Evolutionary conservation across 2,888 invertebrate genomes (phyloP), one percentile per base, ranked within the genome.

Genomic region (Meandrusa payeni): DNA sequence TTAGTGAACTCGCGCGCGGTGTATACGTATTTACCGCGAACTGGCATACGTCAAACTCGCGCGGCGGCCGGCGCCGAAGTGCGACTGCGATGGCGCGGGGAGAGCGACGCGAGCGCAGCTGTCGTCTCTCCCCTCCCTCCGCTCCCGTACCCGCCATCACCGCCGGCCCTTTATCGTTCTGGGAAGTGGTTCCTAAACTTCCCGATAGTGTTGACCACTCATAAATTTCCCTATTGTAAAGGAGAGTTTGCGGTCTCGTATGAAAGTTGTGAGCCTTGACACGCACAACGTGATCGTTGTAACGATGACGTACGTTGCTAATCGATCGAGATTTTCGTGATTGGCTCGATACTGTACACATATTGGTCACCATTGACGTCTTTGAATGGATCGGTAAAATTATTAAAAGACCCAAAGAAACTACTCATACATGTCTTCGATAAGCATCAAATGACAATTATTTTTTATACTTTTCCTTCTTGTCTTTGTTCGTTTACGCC

Each of bases 131-230:
- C 62, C 65, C 23, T 64, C 68, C 69, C 56, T 63, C 64, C 62
- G 53, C 64, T 61, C 52, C 64, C 32, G 56, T 50, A 41, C 61
- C 47, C 45, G 50, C 52, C 47, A 46, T 52, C 63, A 68, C 67
- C 70, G 60, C 62, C 64, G 74, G 75, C 80, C 82, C 83, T 79
- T 78, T 80, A 82, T 83, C 85, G 85, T 86, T 86, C 86, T 86
- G 85, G 86, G 86, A 85, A 87, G 82, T 85, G 82, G 86, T 85
- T 87, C 86, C 86, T 83, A 78, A 82, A 74, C 83, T 85, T 87
- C 86, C 86, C 86, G 76, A 71, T 69, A 59, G 74, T 69, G 81
- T 78, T 81, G 74, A 64, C 75, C 67, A 52, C 59, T 52, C 53
- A 46, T 48, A 61, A 63, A 61, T 59, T 63, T 68, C 63, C 61